Evolutionary conservation across 2,888 invertebrate genomes (phyloP).

Genomic region (Carpatolechia fugitivella): DNA sequence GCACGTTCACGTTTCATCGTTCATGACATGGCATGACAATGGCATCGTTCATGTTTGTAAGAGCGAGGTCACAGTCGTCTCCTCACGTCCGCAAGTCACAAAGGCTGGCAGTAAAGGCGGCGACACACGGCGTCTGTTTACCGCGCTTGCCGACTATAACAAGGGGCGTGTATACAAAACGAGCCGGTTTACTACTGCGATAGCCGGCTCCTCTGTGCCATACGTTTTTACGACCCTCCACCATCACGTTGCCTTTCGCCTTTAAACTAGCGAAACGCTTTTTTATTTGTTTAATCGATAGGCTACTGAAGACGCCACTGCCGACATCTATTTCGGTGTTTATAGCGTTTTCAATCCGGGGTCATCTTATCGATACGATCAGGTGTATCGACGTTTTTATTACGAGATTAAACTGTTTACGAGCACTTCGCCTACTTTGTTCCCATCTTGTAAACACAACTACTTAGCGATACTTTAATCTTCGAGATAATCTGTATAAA

Average conservation of each 20-base stretch:
- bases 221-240: slow-evolving; percentile 74
- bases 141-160: slow-evolving; percentile 66
- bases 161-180: slow-evolving; percentile 74
- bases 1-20: no score
- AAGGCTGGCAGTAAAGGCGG: slow-evolving; percentile 71
- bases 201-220: slow-evolving; percentile 75
- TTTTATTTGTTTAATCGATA: slow-evolving; percentile 79
- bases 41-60: slow-evolving; percentile 27
- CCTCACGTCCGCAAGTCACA: slow-evolving; percentile 64
- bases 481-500: slow-evolving; percentile 38
- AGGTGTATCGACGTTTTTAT: slow-evolving; percentile 69
- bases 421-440: slow-evolving; percentile 71
- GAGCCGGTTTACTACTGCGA: slow-evolving; percentile 72
- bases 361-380: slow-evolving; percentile 61
- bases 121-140: slow-evolving; percentile 75
- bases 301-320: slow-evolving; percentile 66
- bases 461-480: slow-evolving; percentile 51
- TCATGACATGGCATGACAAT: neutral
- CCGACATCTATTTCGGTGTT: slow-evolving; percentile 64
- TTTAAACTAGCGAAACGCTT: slow-evolving; percentile 72
- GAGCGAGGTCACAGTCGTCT: slow-evolving; percentile 46
- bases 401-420: slow-evolving; percentile 70
- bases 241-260: slow-evolving; percentile 72
- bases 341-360: slow-evolving; percentile 67
- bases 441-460: slow-evolving; percentile 55